These are phyloP conservation scores for Patiria pectinifera DNA, from an alignment of 53 echinoderm and acorn worm species.

Conservation along the genomic window DNA sequence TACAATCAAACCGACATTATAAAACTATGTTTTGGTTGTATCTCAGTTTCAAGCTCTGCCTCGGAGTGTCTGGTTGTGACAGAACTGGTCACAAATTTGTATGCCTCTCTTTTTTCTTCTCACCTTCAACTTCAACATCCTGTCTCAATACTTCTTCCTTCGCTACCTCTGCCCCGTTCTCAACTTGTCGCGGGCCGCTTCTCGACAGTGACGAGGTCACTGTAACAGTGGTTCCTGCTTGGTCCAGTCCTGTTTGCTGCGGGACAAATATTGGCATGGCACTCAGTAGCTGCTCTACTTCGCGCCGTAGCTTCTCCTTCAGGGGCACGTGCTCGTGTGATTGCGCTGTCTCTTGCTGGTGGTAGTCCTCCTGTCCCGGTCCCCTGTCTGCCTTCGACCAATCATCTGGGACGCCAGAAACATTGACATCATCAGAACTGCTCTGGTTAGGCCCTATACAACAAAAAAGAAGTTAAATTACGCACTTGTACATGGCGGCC, in stretches of 20 bases:
- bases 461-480: neutral
- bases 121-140: constrained; percentile 23
- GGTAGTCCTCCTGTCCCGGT: neutral
- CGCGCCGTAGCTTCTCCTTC: constrained; percentile 50
- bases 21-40: too few relatives aligned
- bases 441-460: constrained; percentile 1
- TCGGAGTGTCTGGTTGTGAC: too few relatives aligned
- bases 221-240: neutral
- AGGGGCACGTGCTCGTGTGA: neutral
- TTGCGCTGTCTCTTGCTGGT: neutral
- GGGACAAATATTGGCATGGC: constrained; percentile 50
- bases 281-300: constrained; percentile 22
- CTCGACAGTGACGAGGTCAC: neutral
- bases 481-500: too few relatives aligned
- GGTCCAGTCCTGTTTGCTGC: constrained; percentile 39
- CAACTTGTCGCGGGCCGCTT: neutral
- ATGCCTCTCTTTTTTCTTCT: neutral
- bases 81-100: too few relatives aligned
- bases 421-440: neutral
- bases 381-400: neutral
- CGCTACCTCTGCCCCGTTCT: neutral
- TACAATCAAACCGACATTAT: too few relatives aligned
- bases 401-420: neutral
- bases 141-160: neutral
- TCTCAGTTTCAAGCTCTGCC: too few relatives aligned